These are phyloP conservation scores for Cyprinella venusta DNA, from an alignment of 2,797 vertebrate species.

Conservation along the genomic window DNA sequence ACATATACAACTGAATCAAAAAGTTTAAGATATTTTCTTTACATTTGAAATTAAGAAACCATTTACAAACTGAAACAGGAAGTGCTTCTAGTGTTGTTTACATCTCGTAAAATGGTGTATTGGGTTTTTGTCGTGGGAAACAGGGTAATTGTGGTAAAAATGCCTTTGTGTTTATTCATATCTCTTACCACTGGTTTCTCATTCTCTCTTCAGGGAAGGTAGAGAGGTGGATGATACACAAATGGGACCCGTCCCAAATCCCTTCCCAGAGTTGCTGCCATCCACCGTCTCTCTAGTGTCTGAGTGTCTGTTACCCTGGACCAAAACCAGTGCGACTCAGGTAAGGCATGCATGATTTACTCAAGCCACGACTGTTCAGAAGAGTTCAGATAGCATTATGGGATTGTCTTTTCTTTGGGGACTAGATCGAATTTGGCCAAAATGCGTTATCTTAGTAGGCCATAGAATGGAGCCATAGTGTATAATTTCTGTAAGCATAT, in stretches of 20 bases:
- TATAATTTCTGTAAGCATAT: neutral
- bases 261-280: slow-evolving; percentile 86
- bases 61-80: too few relatives aligned
- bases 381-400: neutral
- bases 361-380: neutral
- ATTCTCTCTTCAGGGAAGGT: slow-evolving; percentile 66
- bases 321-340: slow-evolving; percentile 88
- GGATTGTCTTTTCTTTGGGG: neutral
- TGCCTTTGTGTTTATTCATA: neutral
- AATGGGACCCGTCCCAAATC: slow-evolving; percentile 82
- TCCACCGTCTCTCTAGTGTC: slow-evolving; percentile 82
- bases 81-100: too few relatives aligned
- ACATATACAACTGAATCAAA: too few relatives aligned
- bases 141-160: neutral
- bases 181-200: slow-evolving; percentile 15
- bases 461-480: neutral
- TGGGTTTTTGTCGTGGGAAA: neutral
- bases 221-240: slow-evolving; percentile 77
- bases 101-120: too few relatives aligned
- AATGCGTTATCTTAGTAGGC: neutral
- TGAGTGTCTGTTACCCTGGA: slow-evolving; percentile 86
- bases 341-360: slow-evolving; percentile 70
- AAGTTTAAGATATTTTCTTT: too few relatives aligned
- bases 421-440: neutral
- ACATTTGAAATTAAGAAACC: too few relatives aligned